Percentiles rank a stretch among this genome's conserved stretches.
These are phyloP conservation scores for Coreoperca whiteheadi DNA, from an alignment of 2,113 vertebrate species.

Conservation along the genomic window DNA sequence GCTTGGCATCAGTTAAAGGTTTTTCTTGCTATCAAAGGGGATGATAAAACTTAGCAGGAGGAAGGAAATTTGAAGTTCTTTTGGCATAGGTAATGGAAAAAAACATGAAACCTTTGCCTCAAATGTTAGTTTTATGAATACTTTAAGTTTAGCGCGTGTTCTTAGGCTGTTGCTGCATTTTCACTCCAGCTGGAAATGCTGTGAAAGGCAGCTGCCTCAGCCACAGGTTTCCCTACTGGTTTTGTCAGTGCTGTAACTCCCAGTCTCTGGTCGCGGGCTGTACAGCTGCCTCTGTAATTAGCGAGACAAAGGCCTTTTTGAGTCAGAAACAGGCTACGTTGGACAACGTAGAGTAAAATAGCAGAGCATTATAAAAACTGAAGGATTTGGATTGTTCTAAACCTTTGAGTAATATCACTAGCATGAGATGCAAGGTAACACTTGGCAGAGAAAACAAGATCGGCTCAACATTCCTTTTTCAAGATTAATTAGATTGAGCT, in stretches of 20 bases:
- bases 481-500: slow-evolving; percentile 41
- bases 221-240: slow-evolving; percentile 72
- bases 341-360: slow-evolving; percentile 55
- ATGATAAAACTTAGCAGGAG: slow-evolving; percentile 61
- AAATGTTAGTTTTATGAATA: slow-evolving; percentile 72
- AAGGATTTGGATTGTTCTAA: slow-evolving; percentile 53
- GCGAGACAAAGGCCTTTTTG: slow-evolving; percentile 75
- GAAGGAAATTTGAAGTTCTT: slow-evolving; percentile 68
- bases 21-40: slow-evolving; percentile 60
- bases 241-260: slow-evolving; percentile 71
- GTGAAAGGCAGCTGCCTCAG: slow-evolving; percentile 68
- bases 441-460: slow-evolving; percentile 34
- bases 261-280: slow-evolving; percentile 68
- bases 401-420: slow-evolving; percentile 48
- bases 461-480: slow-evolving; percentile 42
- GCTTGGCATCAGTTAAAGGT: slow-evolving; percentile 53
- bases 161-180: slow-evolving; percentile 65
- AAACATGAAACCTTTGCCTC: slow-evolving; percentile 63
- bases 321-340: slow-evolving; percentile 54
- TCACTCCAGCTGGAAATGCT: slow-evolving; percentile 72
- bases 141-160: slow-evolving; percentile 61
- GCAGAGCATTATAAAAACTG: slow-evolving; percentile 48
- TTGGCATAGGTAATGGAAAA: slow-evolving; percentile 72
- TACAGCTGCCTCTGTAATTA: slow-evolving; percentile 81
- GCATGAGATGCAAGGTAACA: slow-evolving; percentile 43